These are phyloP conservation scores for Apotomis capreana DNA, from an alignment of 2,888 invertebrate species.

Conservation along the genomic window DNA sequence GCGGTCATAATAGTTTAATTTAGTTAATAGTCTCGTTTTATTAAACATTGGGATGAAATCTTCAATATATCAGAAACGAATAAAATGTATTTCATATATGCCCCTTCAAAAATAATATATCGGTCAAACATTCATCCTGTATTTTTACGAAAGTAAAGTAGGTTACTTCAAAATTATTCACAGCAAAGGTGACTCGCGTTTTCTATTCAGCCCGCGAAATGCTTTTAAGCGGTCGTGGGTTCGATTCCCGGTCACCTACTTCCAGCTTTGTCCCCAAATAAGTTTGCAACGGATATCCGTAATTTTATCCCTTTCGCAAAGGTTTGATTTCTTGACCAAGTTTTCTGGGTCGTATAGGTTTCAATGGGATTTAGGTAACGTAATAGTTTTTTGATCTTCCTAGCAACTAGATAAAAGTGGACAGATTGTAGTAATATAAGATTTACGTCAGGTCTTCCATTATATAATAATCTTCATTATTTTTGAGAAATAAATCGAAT, in stretches of 20 bases:
- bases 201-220: constrained; percentile 31
- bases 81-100: too few relatives aligned
- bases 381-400: not conserved
- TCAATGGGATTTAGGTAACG: constrained; percentile 10
- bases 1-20: too few relatives aligned
- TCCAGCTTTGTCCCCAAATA: constrained; percentile 37
- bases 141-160: constrained; percentile 14
- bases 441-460: too few relatives aligned
- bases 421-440: not conserved
- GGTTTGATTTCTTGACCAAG: constrained; percentile 32
- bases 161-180: constrained; percentile 15
- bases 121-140: not conserved
- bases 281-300: constrained; percentile 32
- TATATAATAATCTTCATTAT: too few relatives aligned
- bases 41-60: too few relatives aligned
- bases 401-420: not conserved
- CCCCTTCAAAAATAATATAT: too few relatives aligned
- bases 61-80: too few relatives aligned
- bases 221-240: constrained; percentile 36
- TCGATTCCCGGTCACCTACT: constrained; percentile 42
- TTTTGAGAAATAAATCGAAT: too few relatives aligned
- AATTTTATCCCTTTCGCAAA: constrained; percentile 20
- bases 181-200: constrained; percentile 34
- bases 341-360: constrained; percentile 35
- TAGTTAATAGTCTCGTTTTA: too few relatives aligned